Conservation (phyloP, 2,888 invertebrate genomes). For the Stegophylla sp. region DNA sequence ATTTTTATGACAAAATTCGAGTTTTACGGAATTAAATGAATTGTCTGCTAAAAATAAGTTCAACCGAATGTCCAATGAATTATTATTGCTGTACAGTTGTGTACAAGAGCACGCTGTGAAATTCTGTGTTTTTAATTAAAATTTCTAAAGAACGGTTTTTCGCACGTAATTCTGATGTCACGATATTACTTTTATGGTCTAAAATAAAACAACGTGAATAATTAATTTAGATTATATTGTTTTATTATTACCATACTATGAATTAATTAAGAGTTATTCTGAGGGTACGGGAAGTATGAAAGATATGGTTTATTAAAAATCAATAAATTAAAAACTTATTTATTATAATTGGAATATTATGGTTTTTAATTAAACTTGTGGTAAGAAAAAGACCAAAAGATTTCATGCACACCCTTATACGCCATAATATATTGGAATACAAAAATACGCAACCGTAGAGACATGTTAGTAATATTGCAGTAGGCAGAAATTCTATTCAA, state of each 20-base stretch:
- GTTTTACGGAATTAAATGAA: neutral
- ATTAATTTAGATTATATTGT: neutral
- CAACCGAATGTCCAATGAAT: neutral
- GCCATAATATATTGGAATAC: no score
- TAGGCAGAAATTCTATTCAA: no score
- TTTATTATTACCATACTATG: neutral
- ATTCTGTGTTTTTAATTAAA: slow-evolving; percentile 17
- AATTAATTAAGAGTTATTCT: neutral
- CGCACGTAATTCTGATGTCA: neutral
- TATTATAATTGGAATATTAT: neutral
- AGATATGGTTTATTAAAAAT: neutral
- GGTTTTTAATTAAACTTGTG: neutral
- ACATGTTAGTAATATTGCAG: no score
- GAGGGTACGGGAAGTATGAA: neutral
- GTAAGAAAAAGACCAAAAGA: neutral
- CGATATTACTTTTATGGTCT: slow-evolving; percentile 7
- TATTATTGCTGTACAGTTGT: neutral
- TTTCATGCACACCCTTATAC: neutral
- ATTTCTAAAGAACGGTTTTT: neutral
- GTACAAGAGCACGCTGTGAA: neutral
- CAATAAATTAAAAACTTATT: neutral
- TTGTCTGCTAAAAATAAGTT: neutral
- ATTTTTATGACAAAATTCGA: no score
- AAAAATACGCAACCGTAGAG: no score
- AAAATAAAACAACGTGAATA: neutral